phyloP scores from a whole-genome alignment of 2,113 vertebrate species.

The Phalacrocorax pelagicus region DNA sequence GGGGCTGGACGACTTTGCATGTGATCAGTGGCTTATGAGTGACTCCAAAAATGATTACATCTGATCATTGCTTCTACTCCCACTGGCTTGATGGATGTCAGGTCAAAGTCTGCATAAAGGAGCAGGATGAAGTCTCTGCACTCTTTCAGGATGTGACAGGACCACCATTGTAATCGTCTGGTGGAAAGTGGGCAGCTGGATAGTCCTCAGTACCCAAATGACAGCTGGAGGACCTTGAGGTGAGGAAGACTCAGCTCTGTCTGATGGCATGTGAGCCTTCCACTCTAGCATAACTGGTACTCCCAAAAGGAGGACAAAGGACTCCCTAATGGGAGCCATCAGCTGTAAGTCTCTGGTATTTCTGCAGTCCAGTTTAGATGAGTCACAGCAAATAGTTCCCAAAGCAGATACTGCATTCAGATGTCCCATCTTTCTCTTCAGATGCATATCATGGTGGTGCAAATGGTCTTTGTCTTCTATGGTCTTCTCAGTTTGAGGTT shows the following conservation, averaged over 20 bases:
- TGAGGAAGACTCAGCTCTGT: neutral
- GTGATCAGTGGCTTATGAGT: neutral
- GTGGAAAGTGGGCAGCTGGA: neutral
- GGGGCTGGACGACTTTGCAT: neutral
- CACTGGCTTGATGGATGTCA: neutral
- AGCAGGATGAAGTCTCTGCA: neutral
- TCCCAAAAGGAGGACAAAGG: neutral
- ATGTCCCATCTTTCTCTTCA: neutral
- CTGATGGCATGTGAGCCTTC: neutral
- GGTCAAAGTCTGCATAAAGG: neutral
- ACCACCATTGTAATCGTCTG: neutral
- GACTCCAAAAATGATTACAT: neutral
- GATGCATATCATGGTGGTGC: rapidly evolving
- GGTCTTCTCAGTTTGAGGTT: neutral
- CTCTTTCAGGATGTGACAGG: neutral
- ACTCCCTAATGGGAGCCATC: neutral
- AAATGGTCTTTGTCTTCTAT: neutral
- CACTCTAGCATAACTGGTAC: neutral
- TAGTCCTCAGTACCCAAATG: neutral
- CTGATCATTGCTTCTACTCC: neutral
- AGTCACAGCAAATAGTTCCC: neutral
- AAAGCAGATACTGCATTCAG: neutral
- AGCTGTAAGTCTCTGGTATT: neutral
- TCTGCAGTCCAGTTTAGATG: neutral
- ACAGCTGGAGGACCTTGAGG: neutral